Evolutionary conservation across 2,888 invertebrate genomes (phyloP).

Genomic region (Scaptodrosophila latifasciaeformis): DNA sequence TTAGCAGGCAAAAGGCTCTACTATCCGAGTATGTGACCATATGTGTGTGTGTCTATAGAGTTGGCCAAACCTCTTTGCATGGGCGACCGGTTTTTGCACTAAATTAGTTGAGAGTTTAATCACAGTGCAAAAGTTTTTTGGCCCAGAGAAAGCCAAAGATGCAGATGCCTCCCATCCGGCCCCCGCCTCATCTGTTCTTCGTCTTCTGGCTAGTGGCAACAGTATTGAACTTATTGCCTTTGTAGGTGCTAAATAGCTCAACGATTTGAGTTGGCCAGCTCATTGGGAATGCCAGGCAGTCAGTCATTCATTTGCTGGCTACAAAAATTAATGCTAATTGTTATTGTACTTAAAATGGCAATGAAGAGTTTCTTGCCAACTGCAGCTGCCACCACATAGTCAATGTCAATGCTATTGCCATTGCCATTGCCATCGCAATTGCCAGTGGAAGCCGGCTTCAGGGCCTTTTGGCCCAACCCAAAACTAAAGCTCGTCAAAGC

Average conservation of each 20-base stretch:
- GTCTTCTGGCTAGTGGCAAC: too few species aligned
- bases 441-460: too few species aligned
- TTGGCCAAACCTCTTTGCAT: slow-evolving; percentile 20
- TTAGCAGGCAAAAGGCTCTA: too few species aligned
- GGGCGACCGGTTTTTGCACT: slow-evolving; percentile 57
- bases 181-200: too few species aligned
- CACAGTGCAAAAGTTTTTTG: slow-evolving; percentile 38
- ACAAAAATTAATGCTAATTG: slow-evolving; percentile 49
- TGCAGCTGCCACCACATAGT: slow-evolving; percentile 1
- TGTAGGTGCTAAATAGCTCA: not conserved
- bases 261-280: slow-evolving; percentile 8
- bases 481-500: slow-evolving; percentile 11
- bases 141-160: too few species aligned
- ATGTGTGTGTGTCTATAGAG: not conserved
- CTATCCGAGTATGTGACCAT: too few species aligned
- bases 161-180: too few species aligned
- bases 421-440: too few species aligned
- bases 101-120: slow-evolving; percentile 64
- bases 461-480: too few species aligned
- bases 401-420: too few species aligned
- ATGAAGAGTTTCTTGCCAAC: too few species aligned
- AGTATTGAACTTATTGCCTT: not conserved
- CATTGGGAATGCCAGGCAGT: slow-evolving; percentile 1
- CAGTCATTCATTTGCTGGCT: not conserved
- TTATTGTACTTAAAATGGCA: slow-evolving; percentile 43